Evolutionary conservation across 1,140 invertebrate species (phyloP), one percentile per base, ranked within the genome.

Genomic region (Eupristina koningsbergeri): DNA sequence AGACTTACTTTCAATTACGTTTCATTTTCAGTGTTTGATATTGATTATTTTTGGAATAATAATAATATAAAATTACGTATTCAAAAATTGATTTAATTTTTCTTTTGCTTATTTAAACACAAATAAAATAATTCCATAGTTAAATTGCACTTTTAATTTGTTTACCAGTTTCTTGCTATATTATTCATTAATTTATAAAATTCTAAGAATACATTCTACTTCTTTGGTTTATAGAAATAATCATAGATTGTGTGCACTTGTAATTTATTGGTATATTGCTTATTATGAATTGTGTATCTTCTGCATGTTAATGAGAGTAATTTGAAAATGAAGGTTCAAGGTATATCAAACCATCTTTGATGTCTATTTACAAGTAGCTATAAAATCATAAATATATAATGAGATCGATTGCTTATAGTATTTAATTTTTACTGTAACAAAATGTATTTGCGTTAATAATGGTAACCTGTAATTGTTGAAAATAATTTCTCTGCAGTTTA

Each of bases 321-420:
- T 9, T 76, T 75, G 50, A 31, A 63, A 71, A 34, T 45, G 47
- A 83, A 71, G 78, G 63, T 78, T 83, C 81, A 83, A 78, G 78
- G 47, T 58, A 75, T 83, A 78, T 78, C 63, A 31, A 83, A 71
- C 45, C 61, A 47, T 34, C 17, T 67, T 29, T 58, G 36, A 47
- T 58, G 36, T 45, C 15, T 26, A 74, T 74, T 74, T 74, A 29
- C 17, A 74, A 74, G 9, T 1, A 19, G 0, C 3, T 74, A 74
- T 50, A 29, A 0, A 50, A 74, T 74, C n/a, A 17, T 50, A 74
- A 74, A 74, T 39, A 76, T 34, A 34, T 76, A 26, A 39, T 26
- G 39, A 26, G 9, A 47, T 45, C 45, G 3, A 15, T 41, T 73
- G 39, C 41, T 41, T 69, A 71, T 71, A 47, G 71, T 71, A 80